phyloP scores from a whole-genome alignment of 2,113 vertebrate genomes.

The Helogale parvula region DNA sequence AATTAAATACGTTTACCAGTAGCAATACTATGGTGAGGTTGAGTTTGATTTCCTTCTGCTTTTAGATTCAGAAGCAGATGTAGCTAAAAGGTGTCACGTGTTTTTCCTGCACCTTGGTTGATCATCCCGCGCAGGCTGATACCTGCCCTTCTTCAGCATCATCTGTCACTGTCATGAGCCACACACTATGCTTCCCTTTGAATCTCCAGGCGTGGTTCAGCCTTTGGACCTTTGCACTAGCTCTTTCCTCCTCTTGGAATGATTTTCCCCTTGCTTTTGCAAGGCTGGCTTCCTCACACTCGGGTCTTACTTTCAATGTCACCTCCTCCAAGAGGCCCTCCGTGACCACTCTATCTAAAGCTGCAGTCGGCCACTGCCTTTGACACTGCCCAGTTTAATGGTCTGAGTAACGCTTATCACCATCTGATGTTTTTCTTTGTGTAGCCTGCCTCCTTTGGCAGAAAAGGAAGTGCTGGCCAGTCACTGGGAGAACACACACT shows the following conservation, averaged over 20 bases:
- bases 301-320: neutral
- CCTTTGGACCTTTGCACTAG: neutral
- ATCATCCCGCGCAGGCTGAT: accelerated
- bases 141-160: neutral
- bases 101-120: neutral
- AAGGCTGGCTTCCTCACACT: neutral
- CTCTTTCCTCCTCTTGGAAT: neutral
- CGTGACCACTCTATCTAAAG: neutral
- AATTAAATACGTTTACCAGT: neutral
- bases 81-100: neutral
- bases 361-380: neutral
- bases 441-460: neutral
- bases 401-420: neutral
- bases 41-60: neutral
- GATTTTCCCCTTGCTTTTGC: neutral
- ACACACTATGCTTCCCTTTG: neutral
- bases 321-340: neutral
- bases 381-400: neutral
- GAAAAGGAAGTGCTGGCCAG: accelerated
- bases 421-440: neutral
- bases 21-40: neutral
- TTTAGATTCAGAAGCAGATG: neutral
- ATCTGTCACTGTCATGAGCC: no score
- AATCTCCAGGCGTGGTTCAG: neutral
- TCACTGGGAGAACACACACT: neutral